phyloP scores from a whole-genome alignment of 2,113 vertebrate genomes.

The Reinhardtius hippoglossoides region DNA sequence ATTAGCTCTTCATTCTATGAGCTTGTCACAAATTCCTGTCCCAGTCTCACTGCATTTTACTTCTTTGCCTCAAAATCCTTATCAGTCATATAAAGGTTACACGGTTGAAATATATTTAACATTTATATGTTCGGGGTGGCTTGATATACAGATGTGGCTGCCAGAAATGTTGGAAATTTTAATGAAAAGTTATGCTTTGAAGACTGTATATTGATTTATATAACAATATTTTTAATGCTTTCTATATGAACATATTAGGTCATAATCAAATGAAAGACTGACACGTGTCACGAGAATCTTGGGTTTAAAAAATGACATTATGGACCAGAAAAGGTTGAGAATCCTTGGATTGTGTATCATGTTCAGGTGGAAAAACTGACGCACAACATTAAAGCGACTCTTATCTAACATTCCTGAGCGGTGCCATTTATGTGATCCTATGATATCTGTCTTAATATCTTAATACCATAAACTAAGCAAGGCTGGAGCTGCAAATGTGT shows the following conservation, averaged over 20 bases:
- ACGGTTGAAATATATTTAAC: neutral
- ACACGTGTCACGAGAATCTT: no score
- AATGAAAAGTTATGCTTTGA: no score
- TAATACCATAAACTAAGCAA: neutral
- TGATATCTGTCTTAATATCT: neutral
- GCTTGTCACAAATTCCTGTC: constrained; percentile 44
- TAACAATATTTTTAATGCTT: no score
- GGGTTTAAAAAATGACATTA: no score
- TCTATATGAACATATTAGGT: neutral
- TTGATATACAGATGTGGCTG: no score
- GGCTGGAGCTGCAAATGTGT: no score
- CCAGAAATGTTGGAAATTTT: no score
- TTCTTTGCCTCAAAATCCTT: neutral
- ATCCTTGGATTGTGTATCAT: neutral
- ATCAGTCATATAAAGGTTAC: no score
- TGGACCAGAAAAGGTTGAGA: neutral
- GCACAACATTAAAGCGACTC: no score
- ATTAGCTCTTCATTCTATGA: constrained; percentile 49
- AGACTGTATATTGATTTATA: no score
- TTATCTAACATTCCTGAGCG: no score
- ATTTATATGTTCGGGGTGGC: neutral
- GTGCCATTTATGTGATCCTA: neutral
- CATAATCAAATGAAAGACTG: neutral
- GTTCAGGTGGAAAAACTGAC: neutral
- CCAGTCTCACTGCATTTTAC: constrained; percentile 14